Evolutionary conservation across 2,113 vertebrate species (phyloP).

Genomic region (Thalassarche chlororhynchos): DNA sequence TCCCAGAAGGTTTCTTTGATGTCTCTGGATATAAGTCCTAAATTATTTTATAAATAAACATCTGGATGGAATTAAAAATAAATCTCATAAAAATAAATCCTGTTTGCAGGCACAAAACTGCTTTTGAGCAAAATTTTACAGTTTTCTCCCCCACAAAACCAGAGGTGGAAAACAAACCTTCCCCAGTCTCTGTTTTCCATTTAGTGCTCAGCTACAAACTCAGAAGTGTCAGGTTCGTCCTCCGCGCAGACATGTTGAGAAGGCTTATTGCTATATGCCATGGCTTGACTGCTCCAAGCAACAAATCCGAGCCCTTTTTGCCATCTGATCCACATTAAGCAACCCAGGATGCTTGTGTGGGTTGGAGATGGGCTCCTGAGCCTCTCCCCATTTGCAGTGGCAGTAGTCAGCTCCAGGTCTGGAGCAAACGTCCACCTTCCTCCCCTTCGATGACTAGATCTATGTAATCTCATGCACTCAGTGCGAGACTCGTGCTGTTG

Average conservation of each 20-base stretch:
- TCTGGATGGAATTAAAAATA: slow-evolving; percentile 63
- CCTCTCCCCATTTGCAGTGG: background rate
- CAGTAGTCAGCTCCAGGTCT: background rate
- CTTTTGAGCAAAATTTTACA: slow-evolving; percentile 24
- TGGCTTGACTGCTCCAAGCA: background rate
- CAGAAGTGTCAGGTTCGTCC: background rate
- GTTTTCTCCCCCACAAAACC: slow-evolving; percentile 26
- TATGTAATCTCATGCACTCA: fast-evolving
- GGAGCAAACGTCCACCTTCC: background rate
- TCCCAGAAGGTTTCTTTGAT: slow-evolving; percentile 60
- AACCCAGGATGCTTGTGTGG: background rate
- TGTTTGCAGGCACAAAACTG: slow-evolving; percentile 22
- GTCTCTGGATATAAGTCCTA: slow-evolving; percentile 36
- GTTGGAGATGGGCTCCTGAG: background rate
- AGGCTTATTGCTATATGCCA: background rate
- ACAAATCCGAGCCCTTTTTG: background rate
- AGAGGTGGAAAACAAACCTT: background rate
- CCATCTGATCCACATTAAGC: background rate
- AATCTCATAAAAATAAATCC: slow-evolving; percentile 47
- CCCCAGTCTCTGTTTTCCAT: slow-evolving; percentile 38
- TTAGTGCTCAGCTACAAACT: background rate
- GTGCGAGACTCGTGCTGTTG: fast-evolving
- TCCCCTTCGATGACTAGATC: background rate
- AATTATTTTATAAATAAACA: slow-evolving; percentile 61
- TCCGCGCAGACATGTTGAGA: background rate